phyloP scores from a whole-genome alignment of 2,888 invertebrate species.

The Zootermopsis nevadensis region DNA sequence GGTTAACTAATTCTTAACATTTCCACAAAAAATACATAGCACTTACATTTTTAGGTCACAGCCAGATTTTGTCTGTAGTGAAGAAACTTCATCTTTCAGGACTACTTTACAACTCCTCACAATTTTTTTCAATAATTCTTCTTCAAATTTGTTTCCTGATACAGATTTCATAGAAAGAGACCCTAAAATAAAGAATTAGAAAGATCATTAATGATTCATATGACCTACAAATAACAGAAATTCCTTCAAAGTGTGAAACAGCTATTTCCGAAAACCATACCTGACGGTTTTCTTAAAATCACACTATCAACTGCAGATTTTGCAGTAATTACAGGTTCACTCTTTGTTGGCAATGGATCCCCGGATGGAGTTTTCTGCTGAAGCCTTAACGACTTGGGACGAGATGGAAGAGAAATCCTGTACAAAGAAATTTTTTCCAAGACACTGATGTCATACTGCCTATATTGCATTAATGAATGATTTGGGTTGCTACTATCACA shows the following conservation, averaged over 20 bases:
- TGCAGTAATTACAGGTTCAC: not conserved
- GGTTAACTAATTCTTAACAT: not conserved
- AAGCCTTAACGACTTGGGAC: constrained; percentile 17
- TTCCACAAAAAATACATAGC: not conserved
- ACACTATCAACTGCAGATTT: not conserved
- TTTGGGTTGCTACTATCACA: too few species aligned
- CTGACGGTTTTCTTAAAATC: constrained; percentile 26
- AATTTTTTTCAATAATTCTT: not conserved
- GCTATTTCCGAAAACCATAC: not conserved
- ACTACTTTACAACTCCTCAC: not conserved
- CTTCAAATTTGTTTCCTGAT: not conserved
- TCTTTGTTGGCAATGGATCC: not conserved
- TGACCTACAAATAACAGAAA: too few species aligned
- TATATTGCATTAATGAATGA: too few species aligned
- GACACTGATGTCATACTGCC: too few species aligned
- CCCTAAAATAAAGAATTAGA: not conserved
- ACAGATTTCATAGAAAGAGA: not conserved
- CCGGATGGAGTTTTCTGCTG: constrained; percentile 18
- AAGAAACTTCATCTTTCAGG: not conserved
- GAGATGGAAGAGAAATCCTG: not conserved
- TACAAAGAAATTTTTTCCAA: too few species aligned
- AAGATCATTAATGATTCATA: too few species aligned
- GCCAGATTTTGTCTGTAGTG: not conserved
- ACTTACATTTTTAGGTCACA: not conserved
- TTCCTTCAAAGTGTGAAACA: too few species aligned